Evolutionary conservation across 2,113 vertebrate genomes (phyloP), one percentile per base, ranked within the genome.

Genomic region (Scalopus aquaticus): DNA sequence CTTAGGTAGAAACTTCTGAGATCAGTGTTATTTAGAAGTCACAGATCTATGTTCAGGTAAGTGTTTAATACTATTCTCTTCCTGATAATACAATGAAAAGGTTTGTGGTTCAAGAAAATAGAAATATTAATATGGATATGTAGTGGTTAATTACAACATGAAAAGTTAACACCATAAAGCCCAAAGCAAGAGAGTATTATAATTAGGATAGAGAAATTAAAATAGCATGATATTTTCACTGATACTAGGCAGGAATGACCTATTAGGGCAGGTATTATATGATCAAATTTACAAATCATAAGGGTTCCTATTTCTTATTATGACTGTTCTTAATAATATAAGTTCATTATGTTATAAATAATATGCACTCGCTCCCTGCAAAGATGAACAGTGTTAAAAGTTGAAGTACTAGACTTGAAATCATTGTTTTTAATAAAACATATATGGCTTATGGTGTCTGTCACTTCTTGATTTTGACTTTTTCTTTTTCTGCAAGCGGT

Each of bases 191-290:
- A 69, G 35, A 92, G 32, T 70, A 89, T 86, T 89, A 94, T 92
- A 96, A 96, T 96, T 93, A 97, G 81, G 51, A 79, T 56, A 60
- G 26, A 95, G 32, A 96, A 96, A 95, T 96, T 95, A 95, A 83
- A 95, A 94, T 82, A 94, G 79, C 58, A 96, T 73, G 90, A 70
- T 32, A 95, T 94, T 95, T 96, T 94, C 73, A 93, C 20, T 9
- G 64, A 87, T 90, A 94, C 49, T 78, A 78, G 58, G 46, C 58
- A 96, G 37, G 54, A 86, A 96, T 91, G 78, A 74, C 65, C 93
- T 96, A 95, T 96, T 92, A 97, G 79, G 49, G 69, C 54, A 93
- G n/a, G 44, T 37, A 83, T 74, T 88, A 87, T 56, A 88, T 46
- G 95, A 90, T 78, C 79, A 93, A 46, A 90, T 96, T 96, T 94